Evolutionary conservation across 2,888 invertebrate species (phyloP), one percentile per base, ranked within the genome.

Genomic region (Acronicta leporina): DNA sequence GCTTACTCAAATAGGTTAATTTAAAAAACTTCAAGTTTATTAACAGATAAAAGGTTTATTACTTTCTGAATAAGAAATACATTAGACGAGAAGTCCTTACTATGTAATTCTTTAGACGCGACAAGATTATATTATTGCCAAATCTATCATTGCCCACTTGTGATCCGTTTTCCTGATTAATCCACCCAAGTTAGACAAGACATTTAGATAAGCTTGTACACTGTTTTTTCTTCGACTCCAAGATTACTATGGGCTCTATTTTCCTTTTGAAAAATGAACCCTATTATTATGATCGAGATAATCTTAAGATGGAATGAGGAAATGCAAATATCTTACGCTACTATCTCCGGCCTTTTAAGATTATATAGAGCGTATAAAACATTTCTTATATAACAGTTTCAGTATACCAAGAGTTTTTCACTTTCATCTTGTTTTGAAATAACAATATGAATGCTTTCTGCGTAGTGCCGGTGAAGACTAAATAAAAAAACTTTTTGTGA

Each of bases 391-490:
- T 69, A 61, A 64, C 43, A 44, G 49, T 14, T 33, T 33, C 52
- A 55, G 48, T 16, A 52, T 53, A 61, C 20, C 44, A 51, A 69
- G 43, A 45, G 46, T 49, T 43, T 68, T 58, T 60, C 45, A 54
- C 41, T 63, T 67, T 64, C 58, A 52, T 64, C 59, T 51, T 54
- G 56, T 62, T 68, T 70, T 63, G 61, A 73, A 66, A 76, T 72
- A 74, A 66, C 75, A 71, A 76, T 79, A 73, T 59, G 42, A 73
- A 77, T 74, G 74, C 73, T 77, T 51, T 69, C 76, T 76, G 69
- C 74, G 75, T 75, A 71, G 65, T 43, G 68, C 27, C 66, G 61
- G 67, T 66, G 58, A 60, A 68, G 42, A 57, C 59, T 62, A 69
- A 77, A 72, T 62, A 68, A 61, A 68, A 67, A 62, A 68, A 55